Evolutionary conservation across 2,888 invertebrate genomes (phyloP), one percentile per base, ranked within the genome.

Genomic region (Ectemnius cavifrons): DNA sequence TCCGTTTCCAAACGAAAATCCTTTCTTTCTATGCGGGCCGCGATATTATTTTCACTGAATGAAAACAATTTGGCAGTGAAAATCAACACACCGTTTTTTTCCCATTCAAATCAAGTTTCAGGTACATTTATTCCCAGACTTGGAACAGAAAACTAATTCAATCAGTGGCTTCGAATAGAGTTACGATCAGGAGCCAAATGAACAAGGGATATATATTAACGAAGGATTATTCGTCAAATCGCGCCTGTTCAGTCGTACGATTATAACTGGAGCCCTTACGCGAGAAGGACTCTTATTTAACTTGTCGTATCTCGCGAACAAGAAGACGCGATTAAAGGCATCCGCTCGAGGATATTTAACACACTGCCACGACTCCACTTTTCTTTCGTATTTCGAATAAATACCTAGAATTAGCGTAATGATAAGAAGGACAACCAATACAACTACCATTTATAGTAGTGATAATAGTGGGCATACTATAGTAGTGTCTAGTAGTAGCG

Each of bases 401-500:
- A 89, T 87, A 88, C 77, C 85, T 88, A 86, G 83, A 83, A 85
- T 86, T 81, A 85, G 78, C 82, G 82, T 82, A 83, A 81, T 85
- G 83, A 88, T 86, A 87, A 87, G 82, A 86, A 86, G 83, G 86
- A 89, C 86, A 86, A 88, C 86, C 86, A 87, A 86, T 85, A 86
- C 83, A 80, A 86, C 86, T 85, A 84, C 83, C 81, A 75, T 81
- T 83, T 79, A 87, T 84, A 85, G 84, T 88, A 89, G 87, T 88
- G 86, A 88, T 88, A 89, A 88, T 89, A 88, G 84, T 87, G 86
- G 86, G 85, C 83, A 82, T 87, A 87, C 88, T 89, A 89, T 88
- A 84, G 81, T 88, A 89, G 86, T 88, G 85, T 86, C 87, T 89
- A 89, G 82, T 87, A 88, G 85, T 86, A 87, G 85, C 83, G 79